Conservation (phyloP, 1,140 invertebrate genomes). For the Tribolium castaneum region DNA sequence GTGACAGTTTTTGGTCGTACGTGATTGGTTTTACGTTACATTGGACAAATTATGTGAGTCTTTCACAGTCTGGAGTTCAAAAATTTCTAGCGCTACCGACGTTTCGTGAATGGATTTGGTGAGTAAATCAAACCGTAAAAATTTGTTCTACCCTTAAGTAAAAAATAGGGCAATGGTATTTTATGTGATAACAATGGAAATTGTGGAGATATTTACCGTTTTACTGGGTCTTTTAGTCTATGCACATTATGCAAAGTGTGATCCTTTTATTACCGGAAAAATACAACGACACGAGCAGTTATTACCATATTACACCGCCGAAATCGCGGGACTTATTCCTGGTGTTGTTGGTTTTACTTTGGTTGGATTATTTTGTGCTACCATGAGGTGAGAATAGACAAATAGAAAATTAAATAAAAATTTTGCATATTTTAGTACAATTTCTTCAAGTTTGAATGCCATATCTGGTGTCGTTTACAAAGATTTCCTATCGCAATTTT, state of each 20-base stretch:
- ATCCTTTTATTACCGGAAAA: not conserved
- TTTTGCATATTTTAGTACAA: no score
- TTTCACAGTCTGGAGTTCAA: not conserved
- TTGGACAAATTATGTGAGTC: not conserved
- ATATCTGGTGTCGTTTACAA: no score
- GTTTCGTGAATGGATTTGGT: constrained; percentile 10
- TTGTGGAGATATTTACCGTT: not conserved
- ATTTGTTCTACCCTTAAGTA: no score
- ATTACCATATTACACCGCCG: not conserved
- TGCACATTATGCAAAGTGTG: not conserved
- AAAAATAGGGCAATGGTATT: not conserved
- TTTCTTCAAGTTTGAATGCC: no score
- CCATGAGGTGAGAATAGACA: no score
- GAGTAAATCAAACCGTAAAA: not conserved
- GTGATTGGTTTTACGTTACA: not conserved
- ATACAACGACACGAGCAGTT: not conserved
- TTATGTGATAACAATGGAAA: not conserved
- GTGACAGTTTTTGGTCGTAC: not conserved
- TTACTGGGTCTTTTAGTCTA: not conserved
- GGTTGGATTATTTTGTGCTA: not conserved
- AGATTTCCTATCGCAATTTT: no score
- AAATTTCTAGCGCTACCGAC: constrained; percentile 37
- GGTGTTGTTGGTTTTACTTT: not conserved
- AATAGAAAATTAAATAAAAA: no score
- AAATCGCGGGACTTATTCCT: not conserved